Percentiles rank a stretch among this genome's conserved stretches.
Evolutionary conservation across 2,888 invertebrate species (phyloP).

Genomic region (Cataglyphis livida): DNA sequence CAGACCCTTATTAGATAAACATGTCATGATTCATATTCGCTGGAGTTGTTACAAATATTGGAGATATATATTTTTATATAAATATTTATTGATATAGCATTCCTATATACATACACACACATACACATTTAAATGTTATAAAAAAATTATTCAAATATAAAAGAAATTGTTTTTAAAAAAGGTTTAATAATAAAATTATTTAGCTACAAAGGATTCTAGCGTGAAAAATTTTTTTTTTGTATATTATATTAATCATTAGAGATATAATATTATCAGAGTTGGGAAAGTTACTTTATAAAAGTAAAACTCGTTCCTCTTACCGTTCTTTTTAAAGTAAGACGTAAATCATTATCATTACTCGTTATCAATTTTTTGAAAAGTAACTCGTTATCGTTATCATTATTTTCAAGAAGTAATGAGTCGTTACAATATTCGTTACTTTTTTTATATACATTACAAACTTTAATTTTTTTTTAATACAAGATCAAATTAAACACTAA

Average conservation of each 20-base stretch:
- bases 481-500: too few species aligned
- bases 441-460: too few species aligned
- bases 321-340: too few species aligned
- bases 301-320: too few species aligned
- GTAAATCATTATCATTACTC: too few species aligned
- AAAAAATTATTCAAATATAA: background rate
- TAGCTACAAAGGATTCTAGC: background rate
- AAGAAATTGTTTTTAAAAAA: background rate
- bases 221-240: background rate
- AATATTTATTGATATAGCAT: background rate
- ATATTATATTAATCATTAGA: background rate
- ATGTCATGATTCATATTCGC: background rate
- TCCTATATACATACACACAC: too few species aligned
- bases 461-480: too few species aligned
- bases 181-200: background rate
- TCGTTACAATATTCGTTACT: too few species aligned
- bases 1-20: conserved; percentile 8
- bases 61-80: background rate
- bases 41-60: background rate
- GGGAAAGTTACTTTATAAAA: too few species aligned
- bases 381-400: too few species aligned
- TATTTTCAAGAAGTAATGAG: too few species aligned
- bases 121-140: background rate
- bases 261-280: background rate
- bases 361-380: too few species aligned